Base-by-base conservation (phyloP, 1,140 invertebrate genomes). In the Drosophila eugracilis region DNA sequence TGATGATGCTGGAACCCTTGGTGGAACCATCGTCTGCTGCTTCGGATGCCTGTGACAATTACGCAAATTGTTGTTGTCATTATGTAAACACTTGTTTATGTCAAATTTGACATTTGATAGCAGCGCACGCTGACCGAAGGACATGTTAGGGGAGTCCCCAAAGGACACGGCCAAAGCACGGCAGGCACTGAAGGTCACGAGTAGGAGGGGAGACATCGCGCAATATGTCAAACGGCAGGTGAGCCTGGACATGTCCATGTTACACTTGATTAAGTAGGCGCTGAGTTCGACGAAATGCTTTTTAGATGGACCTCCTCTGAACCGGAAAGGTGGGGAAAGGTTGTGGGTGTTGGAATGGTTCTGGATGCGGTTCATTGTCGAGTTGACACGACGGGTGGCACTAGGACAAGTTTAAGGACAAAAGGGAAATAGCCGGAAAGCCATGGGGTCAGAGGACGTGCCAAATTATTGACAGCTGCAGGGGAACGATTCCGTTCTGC, bases 31-130 rank as follows among this genome's bases (percentile, higher is more conserved):
- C 44, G 34, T 45, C 17, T 47, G 37, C 22, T 54, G 15, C 15
- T 19, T 30, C 15, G 32, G 42, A 26, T 81, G 75, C 75, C 78
- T 28, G 53, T 60, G 84, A 66, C 78, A 88, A 88, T 88, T 88
- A 88, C 84, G 78, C 71, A 88, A 88, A 88, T 89, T 88, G 83
- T 88, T 78, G 83, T 88, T 88, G 83, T 78, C 83, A 78, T 88
- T 88, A 78, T 89, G 83, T 88, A 88, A 88, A 88, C 84, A 88
- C 83, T 88, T 88, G 83, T 78, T 88, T 83, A 71, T 78, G 83
- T 83, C 83, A 88, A 88, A 78, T 88, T 88, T 88, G 83, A 89
- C 83, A 88, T 83, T 88, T 83, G 84, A 88, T 88, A 83, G 55
- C 57, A 73, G 49, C 44, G 48, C 49, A 41, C 55, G 44, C 47